Percentiles rank a stretch among this genome's conserved stretches.
phyloP scores from a whole-genome alignment of 2,113 vertebrate species.

The Ptilonorhynchus violaceus region DNA sequence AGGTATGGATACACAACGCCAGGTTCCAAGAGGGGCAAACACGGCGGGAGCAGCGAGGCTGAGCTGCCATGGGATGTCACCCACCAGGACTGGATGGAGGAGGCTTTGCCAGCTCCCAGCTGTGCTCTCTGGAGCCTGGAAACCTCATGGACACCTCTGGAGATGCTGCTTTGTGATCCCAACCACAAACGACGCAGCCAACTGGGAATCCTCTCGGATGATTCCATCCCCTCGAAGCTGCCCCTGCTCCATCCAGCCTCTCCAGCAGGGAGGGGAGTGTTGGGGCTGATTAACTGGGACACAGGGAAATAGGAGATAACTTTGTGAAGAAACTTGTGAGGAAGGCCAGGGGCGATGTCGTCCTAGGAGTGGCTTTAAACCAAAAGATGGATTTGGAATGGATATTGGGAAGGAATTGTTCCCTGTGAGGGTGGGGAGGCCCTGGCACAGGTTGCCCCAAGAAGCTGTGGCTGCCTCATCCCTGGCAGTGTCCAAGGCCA shows the following conservation, averaged over 20 bases:
- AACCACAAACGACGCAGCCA: neutral
- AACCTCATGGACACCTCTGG: neutral
- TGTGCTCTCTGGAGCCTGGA: neutral
- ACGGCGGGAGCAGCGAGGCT: fast-evolving
- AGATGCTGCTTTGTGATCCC: neutral
- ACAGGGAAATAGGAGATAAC: neutral
- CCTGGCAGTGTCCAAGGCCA: neutral
- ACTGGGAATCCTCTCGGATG: neutral
- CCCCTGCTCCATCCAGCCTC: neutral
- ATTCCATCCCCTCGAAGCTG: neutral
- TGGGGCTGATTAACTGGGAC: neutral
- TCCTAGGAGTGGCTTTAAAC: neutral
- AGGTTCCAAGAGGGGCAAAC: no score
- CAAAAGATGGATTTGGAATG: neutral
- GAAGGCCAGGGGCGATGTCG: neutral
- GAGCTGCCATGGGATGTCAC: fast-evolving
- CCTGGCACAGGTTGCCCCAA: neutral
- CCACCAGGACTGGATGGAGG: fast-evolving
- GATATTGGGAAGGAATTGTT: neutral
- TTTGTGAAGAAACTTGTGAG: neutral
- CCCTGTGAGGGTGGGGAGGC: neutral
- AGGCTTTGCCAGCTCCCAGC: neutral
- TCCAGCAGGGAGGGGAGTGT: neutral
- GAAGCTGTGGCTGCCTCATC: neutral
- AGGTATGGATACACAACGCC: fast-evolving